Percentiles rank a stretch among this genome's conserved stretches.
Evolutionary conservation across 53 echinoderm and acorn worm genomes (phyloP).

Genomic region (Paracentrotus lividus): DNA sequence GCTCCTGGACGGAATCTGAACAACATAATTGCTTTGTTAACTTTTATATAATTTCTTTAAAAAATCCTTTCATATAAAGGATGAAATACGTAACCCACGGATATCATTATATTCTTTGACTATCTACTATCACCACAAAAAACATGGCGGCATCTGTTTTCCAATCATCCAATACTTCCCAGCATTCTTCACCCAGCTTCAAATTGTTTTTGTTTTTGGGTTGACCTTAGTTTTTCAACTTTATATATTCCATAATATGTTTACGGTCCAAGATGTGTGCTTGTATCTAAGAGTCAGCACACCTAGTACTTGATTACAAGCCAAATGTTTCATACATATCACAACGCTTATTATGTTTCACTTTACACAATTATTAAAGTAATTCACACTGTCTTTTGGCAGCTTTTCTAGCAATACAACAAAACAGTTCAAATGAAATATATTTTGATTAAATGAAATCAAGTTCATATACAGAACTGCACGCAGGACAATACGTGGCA

Average conservation of each 20-base stretch:
- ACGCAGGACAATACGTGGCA: not conserved
- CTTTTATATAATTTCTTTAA: not conserved
- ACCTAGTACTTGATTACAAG: not conserved
- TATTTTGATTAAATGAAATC: not conserved
- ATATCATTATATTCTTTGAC: not conserved
- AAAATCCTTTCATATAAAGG: not conserved
- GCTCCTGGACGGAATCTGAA: slow-evolving; percentile 39
- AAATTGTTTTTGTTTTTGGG: too few species aligned
- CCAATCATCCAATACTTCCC: not conserved
- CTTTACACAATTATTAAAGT: not conserved
- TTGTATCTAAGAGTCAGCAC: not conserved
- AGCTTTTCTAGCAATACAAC: not conserved
- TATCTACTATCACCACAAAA: not conserved
- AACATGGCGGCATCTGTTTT: not conserved
- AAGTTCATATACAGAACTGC: not conserved
- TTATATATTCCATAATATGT: too few species aligned
- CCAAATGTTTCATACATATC: not conserved
- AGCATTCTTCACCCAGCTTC: not conserved
- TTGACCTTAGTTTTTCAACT: too few species aligned
- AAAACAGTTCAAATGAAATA: not conserved
- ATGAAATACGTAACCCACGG: not conserved
- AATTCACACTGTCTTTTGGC: not conserved
- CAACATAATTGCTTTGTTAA: not conserved
- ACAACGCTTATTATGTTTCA: not conserved
- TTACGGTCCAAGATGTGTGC: not conserved